A percentile compares a stretch with the other conserved stretches of the same genome.
These are phyloP conservation scores for Myoxocephalus aenaeus DNA, from an alignment of 2,797 vertebrate species.

Conservation along the genomic window DNA sequence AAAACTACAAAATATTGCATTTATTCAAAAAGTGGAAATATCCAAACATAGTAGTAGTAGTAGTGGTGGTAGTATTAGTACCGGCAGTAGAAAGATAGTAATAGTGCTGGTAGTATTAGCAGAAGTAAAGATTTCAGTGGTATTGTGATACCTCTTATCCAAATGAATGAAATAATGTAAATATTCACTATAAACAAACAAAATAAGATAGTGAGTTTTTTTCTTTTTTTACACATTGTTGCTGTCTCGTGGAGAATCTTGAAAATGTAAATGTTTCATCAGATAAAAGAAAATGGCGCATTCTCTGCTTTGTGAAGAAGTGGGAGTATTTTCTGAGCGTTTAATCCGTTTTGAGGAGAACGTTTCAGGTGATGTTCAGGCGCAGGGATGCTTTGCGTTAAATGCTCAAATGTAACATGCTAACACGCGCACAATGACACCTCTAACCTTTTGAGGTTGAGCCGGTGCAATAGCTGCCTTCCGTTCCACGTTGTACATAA, in stretches of 20 bases:
- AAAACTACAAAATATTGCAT: neutral
- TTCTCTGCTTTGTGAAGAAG: neutral
- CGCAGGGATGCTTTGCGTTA: neutral
- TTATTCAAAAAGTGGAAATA: conserved; percentile 6
- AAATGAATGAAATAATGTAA: neutral
- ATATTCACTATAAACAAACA: conserved; percentile 3
- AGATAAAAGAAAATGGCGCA: neutral
- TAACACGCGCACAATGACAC: neutral
- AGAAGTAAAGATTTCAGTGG: neutral
- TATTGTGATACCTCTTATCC: neutral
- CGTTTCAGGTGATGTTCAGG: neutral
- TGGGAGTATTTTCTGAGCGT: neutral
- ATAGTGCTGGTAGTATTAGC: neutral
- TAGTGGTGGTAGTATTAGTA: neutral
- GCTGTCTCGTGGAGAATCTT: neutral
- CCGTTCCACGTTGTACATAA: too few relatives aligned
- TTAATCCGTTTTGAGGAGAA: neutral
- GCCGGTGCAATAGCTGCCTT: too few relatives aligned
- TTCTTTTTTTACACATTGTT: neutral
- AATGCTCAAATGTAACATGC: neutral
- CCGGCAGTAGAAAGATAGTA: neutral
- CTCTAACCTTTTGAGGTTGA: too few relatives aligned
- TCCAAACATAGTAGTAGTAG: neutral
- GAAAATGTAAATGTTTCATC: neutral
- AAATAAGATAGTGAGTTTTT: neutral